Evolutionary conservation across 1,140 invertebrate genomes (phyloP), one percentile per base, ranked within the genome.

Genomic region (Sweltsa coloradensis): DNA sequence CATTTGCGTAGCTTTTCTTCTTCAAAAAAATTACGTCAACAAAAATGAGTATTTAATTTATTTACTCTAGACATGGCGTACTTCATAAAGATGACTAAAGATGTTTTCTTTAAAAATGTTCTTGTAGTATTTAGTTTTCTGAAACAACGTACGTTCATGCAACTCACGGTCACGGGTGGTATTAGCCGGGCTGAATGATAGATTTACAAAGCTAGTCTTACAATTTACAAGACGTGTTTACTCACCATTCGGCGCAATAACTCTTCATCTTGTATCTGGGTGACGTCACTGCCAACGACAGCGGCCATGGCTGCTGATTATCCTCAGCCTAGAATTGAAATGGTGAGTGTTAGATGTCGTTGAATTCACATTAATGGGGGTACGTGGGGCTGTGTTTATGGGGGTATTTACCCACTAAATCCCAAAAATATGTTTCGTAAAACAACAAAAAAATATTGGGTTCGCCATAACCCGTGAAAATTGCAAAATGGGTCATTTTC

Each of bases 211-310:
- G n/a, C n/a, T n/a, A n/a, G n/a, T n/a, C n/a, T n/a, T n/a, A 45
- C 23, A 14, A 23, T 23, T 6, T 27, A 16, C 51, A 51, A 41
- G 36, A 39, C n/a, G 21, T 25, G 45, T 50, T 29, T 31, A 61
- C 70, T 74, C 63, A 82, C 81, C 81, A 84, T 81, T 62, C 76
- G 72, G 3, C 79, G 69, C 44, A 84, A 65, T 51, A 80, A 59
- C 58, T 83, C 80, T 63, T 83, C 81, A 70, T 81, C 81, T 54
- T 76, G 70, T 46, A 83, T 82, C 47, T 71, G 63, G 48, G 72
- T 71, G 49, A 83, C 69, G 65, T 81, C 78, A 50, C 67, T 68
- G 57, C 52, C 48, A 25, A 62, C 60, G 41, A 64, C 61, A 45
- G 63, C 55, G 49, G 60, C 55, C 61, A 64, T 77, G 36, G 34